Percentiles rank a stretch among this genome's conserved stretches.
These are phyloP conservation scores for Sussaba pulchella DNA, from an alignment of 2,888 invertebrate genomes.

Conservation along the genomic window DNA sequence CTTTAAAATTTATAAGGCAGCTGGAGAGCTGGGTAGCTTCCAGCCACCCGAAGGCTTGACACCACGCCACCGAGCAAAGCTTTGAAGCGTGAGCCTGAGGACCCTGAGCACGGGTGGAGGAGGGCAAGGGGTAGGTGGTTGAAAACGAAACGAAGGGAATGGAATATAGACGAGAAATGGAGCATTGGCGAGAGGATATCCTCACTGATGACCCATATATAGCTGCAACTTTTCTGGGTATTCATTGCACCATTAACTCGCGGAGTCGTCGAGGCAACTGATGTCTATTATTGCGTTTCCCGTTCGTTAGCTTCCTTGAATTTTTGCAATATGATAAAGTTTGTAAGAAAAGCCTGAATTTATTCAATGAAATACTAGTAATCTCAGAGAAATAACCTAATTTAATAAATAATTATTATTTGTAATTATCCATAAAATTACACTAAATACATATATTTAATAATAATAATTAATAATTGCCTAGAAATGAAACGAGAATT, in stretches of 20 bases:
- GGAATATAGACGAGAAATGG: constrained; percentile 17
- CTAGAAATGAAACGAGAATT: no score
- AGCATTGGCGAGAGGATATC: constrained; percentile 13
- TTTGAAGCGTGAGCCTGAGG: constrained; percentile 1
- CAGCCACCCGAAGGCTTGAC: constrained; percentile 66
- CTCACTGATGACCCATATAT: background rate
- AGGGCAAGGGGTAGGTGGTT: no score
- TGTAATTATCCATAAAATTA: no score
- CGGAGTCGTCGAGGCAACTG: constrained; percentile 8
- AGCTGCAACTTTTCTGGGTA: constrained; percentile 22
- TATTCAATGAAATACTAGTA: no score
- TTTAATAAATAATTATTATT: no score
- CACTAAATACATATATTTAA: no score
- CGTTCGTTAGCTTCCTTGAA: background rate
- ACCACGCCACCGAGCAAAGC: constrained; percentile 16
- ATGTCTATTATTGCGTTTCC: constrained; percentile 26
- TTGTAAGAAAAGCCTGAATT: no score
- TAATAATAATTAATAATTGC: no score
- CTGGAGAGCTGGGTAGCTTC: background rate
- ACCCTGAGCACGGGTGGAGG: no score
- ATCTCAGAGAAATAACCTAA: no score
- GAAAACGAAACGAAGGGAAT: constrained; percentile 6
- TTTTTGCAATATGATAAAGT: no score
- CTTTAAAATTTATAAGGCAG: constrained; percentile 75
- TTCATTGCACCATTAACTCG: constrained; percentile 54